Conservation (phyloP, 2,888 invertebrate species). For the Ormyrus pomaceus region DNA sequence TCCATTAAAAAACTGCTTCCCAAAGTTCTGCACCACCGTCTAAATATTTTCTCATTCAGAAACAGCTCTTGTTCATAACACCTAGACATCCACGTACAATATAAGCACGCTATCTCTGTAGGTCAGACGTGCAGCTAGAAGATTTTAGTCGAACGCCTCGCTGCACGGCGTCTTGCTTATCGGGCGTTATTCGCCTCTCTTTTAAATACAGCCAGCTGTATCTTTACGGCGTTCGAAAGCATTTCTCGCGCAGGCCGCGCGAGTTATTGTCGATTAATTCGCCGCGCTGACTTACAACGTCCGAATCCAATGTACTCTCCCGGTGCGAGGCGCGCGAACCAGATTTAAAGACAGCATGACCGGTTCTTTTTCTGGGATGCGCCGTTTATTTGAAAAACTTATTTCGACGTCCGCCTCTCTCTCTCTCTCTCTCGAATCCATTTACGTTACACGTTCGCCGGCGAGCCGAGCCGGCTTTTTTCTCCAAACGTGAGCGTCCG, state of each 20-base stretch:
- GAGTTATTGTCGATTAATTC: slow-evolving; percentile 40
- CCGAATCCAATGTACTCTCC: slow-evolving; percentile 18
- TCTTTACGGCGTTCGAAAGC: neutral
- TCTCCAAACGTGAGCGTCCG: neutral
- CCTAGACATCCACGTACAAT: neutral
- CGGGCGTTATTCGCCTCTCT: slow-evolving; percentile 8
- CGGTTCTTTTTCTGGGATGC: slow-evolving; percentile 30
- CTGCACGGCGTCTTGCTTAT: slow-evolving; percentile 25
- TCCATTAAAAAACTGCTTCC: too few species aligned
- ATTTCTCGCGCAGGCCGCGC: slow-evolving; percentile 1
- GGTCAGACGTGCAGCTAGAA: slow-evolving; percentile 27
- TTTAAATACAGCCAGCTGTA: slow-evolving; percentile 15
- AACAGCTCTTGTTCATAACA: too few species aligned
- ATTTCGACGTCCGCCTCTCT: slow-evolving; percentile 26
- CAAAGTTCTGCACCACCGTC: too few species aligned
- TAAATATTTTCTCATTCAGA: too few species aligned
- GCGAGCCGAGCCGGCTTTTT: neutral
- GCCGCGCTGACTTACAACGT: slow-evolving; percentile 16
- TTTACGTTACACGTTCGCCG: slow-evolving; percentile 5
- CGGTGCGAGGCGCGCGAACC: neutral
- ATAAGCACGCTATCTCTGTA: slow-evolving; percentile 43
- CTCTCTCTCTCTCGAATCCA: slow-evolving; percentile 8
- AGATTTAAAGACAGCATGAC: neutral
- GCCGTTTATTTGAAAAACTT: slow-evolving; percentile 18
- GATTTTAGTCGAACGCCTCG: slow-evolving; percentile 12